Evolutionary conservation across 2,888 invertebrate genomes (phyloP).

Genomic region (Hemicrepidius hirtus): DNA sequence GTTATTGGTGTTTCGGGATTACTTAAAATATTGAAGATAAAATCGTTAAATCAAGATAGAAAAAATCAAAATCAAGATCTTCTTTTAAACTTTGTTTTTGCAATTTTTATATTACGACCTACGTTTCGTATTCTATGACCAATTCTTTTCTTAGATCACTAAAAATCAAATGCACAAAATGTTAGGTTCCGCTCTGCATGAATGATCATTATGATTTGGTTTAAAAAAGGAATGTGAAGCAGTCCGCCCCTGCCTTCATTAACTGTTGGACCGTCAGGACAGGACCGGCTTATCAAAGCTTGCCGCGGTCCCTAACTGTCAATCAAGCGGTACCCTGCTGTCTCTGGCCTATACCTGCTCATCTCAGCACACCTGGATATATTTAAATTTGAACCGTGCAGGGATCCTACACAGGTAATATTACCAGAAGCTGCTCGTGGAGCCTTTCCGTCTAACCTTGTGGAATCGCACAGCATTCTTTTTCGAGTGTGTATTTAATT

Average conservation of each 20-base stretch:
- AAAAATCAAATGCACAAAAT: not conserved
- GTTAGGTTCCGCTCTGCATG: not conserved
- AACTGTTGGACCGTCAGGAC: slow-evolving; percentile 58
- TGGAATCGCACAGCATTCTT: slow-evolving; percentile 8
- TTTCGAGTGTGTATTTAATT: no score
- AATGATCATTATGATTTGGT: no score
- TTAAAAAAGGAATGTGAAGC: slow-evolving; percentile 39
- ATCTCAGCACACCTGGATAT: slow-evolving; percentile 59
- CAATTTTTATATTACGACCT: no score
- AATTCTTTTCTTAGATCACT: no score
- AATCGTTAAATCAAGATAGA: no score
- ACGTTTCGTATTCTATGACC: no score
- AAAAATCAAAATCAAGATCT: no score
- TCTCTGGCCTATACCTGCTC: slow-evolving; percentile 65
- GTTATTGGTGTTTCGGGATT: no score
- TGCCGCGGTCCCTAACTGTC: slow-evolving; percentile 68
- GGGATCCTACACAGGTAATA: slow-evolving; percentile 13
- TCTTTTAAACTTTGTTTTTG: no score
- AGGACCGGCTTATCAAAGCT: slow-evolving; percentile 64
- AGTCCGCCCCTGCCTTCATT: slow-evolving; percentile 60
- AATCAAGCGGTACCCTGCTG: slow-evolving; percentile 68
- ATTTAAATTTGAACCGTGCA: slow-evolving; percentile 56
- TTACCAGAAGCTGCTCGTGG: slow-evolving; percentile 17
- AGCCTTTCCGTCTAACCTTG: slow-evolving; percentile 9
- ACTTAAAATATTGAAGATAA: no score